Evolutionary conservation across 2,888 invertebrate species (phyloP).

Genomic region (Dicranocentrus wangi): DNA sequence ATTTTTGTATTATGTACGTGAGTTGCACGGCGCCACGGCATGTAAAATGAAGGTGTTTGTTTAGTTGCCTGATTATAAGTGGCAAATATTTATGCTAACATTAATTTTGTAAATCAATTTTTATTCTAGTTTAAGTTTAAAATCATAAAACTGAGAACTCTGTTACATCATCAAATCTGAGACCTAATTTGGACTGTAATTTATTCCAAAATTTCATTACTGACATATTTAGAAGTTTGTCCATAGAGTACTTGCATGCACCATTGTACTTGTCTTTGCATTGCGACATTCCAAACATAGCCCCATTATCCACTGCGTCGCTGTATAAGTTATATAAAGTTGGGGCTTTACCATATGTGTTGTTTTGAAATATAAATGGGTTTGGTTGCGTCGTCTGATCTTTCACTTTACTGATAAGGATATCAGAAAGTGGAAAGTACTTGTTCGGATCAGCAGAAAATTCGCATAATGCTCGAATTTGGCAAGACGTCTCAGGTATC

Average conservation of each 20-base stretch:
- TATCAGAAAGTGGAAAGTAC: constrained; percentile 72
- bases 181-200: constrained; percentile 68
- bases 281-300: constrained; percentile 50
- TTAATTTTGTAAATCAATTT: no score
- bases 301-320: constrained; percentile 70
- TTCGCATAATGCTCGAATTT: constrained; percentile 73
- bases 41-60: no score
- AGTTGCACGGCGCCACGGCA: no score
- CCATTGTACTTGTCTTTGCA: constrained; percentile 66
- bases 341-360: background rate
- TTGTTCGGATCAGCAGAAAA: constrained; percentile 72
- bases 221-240: constrained; percentile 72
- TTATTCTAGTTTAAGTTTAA: no score
- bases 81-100: no score
- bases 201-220: constrained; percentile 73
- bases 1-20: no score
- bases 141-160: background rate
- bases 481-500: constrained; percentile 72
- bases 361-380: background rate
- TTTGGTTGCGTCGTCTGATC: constrained; percentile 55
- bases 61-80: no score
- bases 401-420: constrained; percentile 69
- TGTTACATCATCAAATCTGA: constrained; percentile 67
- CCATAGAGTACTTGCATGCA: constrained; percentile 69
- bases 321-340: constrained; percentile 71